Evolutionary conservation across 2,888 invertebrate genomes (phyloP), one percentile per base, ranked within the genome.

Genomic region (Drosophila nr. medialis): DNA sequence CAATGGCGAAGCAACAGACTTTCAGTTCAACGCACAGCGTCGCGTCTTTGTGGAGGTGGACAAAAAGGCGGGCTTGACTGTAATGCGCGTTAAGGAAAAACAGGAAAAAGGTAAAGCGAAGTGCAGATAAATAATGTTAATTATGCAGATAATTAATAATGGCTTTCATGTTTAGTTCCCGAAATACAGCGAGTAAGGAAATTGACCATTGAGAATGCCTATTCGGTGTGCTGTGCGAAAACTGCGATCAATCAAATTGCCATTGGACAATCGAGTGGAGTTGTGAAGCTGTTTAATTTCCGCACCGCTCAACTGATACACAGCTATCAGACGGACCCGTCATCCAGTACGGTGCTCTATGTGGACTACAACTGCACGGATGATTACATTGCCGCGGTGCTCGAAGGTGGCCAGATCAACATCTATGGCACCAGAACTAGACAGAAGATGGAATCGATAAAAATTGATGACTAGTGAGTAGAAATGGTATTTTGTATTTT

Each of bases 331-430:
- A 85, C 92, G 50, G 92, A 92, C 38, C 78, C 81, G 24, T 77
- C 82, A 6, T 85, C 89, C 3, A 90, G 89, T 60, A 83, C 92
- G 6, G 92, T 93, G 4, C 74, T 92, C 24, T 91, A 81, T 67
- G 75, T 93, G 66, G 93, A 93, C 68, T 93, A 91, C 58, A 93
- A 92, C 73, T 86, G 89, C 10, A 91, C 91, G 0, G 92, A 93
- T 79, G 93, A 93, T 62, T 92, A 92, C 58, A 87, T 93, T 54
- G 89, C 92, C 0, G 91, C 92, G 0, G 92, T 93, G 8, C 89
- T 91, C 40, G 93, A 93, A 64, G 90, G 83, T 70, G 93, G 93
- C 11, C 68, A 74, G 30, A 91, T 93, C 6, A 92, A 91, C 53
- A 81, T 93, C 6, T 92, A 90, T 71, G 92, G 93, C 15, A 90